Conservation (phyloP, 2,113 vertebrate species). For the Circaetus gallicus region DNA sequence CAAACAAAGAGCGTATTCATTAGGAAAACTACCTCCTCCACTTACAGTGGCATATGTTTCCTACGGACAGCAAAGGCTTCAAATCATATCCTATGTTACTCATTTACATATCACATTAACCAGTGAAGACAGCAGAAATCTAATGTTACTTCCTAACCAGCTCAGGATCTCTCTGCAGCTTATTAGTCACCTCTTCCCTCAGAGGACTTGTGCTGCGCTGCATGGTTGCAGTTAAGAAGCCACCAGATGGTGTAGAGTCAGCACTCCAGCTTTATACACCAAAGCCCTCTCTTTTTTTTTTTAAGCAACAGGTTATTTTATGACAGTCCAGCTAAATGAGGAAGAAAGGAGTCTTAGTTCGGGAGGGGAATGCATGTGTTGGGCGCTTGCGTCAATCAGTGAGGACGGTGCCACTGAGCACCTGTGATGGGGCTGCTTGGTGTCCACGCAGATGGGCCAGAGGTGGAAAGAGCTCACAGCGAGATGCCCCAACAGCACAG, state of each 20-base stretch:
- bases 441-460: accelerated
- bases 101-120: slow-evolving; percentile 27
- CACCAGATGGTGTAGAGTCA: not conserved
- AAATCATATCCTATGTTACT: not conserved
- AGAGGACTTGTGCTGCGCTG: not conserved
- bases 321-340: not conserved
- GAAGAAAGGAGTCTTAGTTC: not conserved
- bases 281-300: not conserved
- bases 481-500: not conserved
- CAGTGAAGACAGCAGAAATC: slow-evolving; percentile 22
- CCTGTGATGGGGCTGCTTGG: not conserved
- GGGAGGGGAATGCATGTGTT: not conserved
- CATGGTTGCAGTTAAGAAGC: not conserved
- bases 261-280: not conserved
- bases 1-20: slow-evolving; percentile 26
- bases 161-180: not conserved
- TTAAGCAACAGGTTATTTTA: not conserved
- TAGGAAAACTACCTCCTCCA: not conserved
- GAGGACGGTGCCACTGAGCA: not conserved
- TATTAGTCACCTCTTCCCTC: not conserved
- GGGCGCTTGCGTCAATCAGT: accelerated
- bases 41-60: not conserved
- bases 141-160: not conserved
- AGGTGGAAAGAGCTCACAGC: not conserved
- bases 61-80: not conserved